A percentile compares a stretch with the other conserved stretches of the same genome.
Evolutionary conservation across 2,797 vertebrate species (phyloP).

Genomic region (Acomys russatus): DNA sequence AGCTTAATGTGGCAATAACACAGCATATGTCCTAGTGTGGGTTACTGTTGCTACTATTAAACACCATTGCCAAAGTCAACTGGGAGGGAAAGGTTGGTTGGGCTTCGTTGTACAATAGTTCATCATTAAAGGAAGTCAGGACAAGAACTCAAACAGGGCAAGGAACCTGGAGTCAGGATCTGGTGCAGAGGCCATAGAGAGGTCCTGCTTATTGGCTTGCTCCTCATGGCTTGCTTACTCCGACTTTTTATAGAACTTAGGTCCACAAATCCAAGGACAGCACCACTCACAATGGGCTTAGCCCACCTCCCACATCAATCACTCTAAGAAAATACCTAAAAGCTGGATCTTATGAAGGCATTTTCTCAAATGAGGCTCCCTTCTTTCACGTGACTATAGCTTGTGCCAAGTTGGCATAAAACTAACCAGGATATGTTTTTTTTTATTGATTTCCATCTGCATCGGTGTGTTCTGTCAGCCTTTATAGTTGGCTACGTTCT

Average conservation of each 20-base stretch:
- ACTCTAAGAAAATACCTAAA: not conserved
- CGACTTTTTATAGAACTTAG: not conserved
- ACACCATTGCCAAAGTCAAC: not conserved
- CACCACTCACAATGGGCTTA: not conserved
- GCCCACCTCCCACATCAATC: not conserved
- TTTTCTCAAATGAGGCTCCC: not conserved
- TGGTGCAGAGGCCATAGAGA: not conserved
- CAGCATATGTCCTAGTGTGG: not conserved
- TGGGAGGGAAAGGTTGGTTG: not conserved
- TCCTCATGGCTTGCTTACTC: not conserved
- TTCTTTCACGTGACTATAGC: not conserved
- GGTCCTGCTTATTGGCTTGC: not conserved
- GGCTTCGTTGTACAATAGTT: not conserved
- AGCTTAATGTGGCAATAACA: not conserved
- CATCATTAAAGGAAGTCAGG: not conserved
- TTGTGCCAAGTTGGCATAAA: not conserved
- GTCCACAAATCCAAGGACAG: not conserved
- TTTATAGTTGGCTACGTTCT: not conserved
- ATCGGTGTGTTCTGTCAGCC: not conserved
- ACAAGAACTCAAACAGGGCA: not conserved
- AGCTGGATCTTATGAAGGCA: not conserved
- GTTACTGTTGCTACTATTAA: not conserved
- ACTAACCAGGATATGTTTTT: not conserved
- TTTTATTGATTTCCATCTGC: not conserved
- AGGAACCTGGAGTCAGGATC: not conserved